Percentiles rank a stretch among this genome's conserved stretches.
Conservation (phyloP, 2,797 vertebrate species). For the Darevskia nairensis region DNA sequence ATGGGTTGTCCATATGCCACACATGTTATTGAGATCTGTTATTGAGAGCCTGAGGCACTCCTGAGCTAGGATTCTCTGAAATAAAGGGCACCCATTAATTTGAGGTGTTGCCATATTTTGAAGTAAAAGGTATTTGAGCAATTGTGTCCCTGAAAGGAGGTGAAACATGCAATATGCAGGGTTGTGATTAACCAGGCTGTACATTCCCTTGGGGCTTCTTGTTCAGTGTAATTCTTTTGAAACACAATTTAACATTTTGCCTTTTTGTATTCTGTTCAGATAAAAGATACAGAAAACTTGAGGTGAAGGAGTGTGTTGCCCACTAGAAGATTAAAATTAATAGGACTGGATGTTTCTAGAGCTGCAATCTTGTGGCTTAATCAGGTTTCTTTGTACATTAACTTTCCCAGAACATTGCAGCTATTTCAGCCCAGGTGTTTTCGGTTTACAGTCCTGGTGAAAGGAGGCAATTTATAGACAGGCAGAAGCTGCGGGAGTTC, state of each 20-base stretch:
- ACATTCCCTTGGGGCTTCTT: not conserved
- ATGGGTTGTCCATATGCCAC: not conserved
- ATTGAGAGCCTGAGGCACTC: not conserved
- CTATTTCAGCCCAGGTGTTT: conserved; percentile 38
- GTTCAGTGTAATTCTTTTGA: not conserved
- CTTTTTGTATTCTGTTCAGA: conserved; percentile 8
- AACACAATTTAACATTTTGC: not conserved
- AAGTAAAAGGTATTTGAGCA: not conserved
- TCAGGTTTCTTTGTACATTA: conserved; percentile 14
- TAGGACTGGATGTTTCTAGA: conserved; percentile 9
- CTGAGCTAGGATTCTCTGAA: not conserved
- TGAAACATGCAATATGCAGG: not conserved
- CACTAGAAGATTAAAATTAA: not conserved
- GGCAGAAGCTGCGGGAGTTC: not conserved
- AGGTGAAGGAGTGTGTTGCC: conserved; percentile 1
- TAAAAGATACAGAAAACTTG: not conserved
- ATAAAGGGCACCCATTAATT: not conserved
- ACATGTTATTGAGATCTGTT: not conserved
- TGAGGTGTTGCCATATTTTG: not conserved
- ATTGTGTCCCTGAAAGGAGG: not conserved
- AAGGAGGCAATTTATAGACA: not conserved
- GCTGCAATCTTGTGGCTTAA: conserved; percentile 18
- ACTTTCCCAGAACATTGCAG: not conserved
- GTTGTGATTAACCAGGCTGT: not conserved
- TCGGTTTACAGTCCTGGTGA: not conserved